Evolutionary conservation across 2,113 vertebrate genomes (phyloP).

Genomic region (Uria lomvia): DNA sequence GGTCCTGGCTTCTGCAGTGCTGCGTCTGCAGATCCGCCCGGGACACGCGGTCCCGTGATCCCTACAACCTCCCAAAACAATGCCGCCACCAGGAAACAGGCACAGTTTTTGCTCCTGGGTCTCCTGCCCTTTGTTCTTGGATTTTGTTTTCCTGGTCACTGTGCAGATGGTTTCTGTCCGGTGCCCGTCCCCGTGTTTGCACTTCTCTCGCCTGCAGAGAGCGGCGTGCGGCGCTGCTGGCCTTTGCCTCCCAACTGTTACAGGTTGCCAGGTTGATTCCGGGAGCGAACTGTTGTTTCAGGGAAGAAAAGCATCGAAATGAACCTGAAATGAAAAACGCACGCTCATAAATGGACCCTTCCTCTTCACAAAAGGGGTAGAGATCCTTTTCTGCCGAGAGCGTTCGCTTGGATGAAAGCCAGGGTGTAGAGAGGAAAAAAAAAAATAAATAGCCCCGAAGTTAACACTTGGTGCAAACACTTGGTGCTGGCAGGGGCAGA

Average conservation of each 20-base stretch:
- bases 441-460: not conserved
- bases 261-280: not conserved
- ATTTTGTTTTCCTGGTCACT: not conserved
- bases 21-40: not conserved
- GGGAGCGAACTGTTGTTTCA: not conserved
- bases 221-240: rapidly evolving
- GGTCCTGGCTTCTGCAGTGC: not conserved
- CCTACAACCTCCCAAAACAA: not conserved
- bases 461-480: not conserved
- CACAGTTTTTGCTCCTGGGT: not conserved
- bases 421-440: not conserved
- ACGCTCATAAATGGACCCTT: not conserved
- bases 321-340: not conserved
- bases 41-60: rapidly evolving
- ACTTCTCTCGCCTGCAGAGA: not conserved
- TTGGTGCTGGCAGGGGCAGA: not conserved
- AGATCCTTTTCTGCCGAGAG: not conserved
- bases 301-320: not conserved
- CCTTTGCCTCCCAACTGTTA: not conserved
- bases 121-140: not conserved
- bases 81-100: not conserved
- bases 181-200: not conserved
- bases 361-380: not conserved
- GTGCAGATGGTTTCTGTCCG: not conserved
- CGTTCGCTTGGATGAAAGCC: not conserved